Evolutionary conservation across 2,888 invertebrate species (phyloP), one percentile per base, ranked within the genome.

Genomic region (Chydorus sphaericus): DNA sequence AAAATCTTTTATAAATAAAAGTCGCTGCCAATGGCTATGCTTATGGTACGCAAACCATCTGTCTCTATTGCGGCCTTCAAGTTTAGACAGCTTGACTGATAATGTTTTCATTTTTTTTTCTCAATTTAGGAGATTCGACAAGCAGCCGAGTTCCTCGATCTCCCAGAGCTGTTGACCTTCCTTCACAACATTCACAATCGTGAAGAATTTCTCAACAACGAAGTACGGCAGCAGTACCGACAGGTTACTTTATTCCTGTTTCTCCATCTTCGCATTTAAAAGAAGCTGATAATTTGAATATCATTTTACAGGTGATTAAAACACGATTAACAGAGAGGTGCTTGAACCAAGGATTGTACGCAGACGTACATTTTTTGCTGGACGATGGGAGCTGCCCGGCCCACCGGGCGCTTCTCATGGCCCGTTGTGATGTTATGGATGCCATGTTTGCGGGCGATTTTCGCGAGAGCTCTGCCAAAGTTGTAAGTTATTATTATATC

Each of bases 381-480:
- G 94, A 94, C 65, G 93, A 94, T 66, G 94, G 93, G 3, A 82
- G 82, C 37, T 85, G 90, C 66, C 77, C 85, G 48, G 92, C 92
- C 0, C 93, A 94, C 70, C 80, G 90, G 62, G 85, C 92, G 4
- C 80, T 93, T 66, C 74, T 94, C 61, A 87, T 92, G 73, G 88
- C 89, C 2, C 77, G 92, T 30, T 93, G 93, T 70, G 93, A 94
- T 70, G 88, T 94, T 66, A 94, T 94, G 93, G 83, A 86, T 67
- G 93, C 93, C 56, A 94, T 94, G 94, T 89, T 94, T 67, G 83
- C 87, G 63, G 91, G 91, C 4, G 91, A 93, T 72, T 94, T 94
- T 69, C 77, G 87, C 55, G 94, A 94, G 69, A 88, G 92, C 67
- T 85, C 84, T 64, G 90, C 91, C n/a, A 85, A 90, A 78, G 83